Evolutionary conservation across 2,888 invertebrate genomes (phyloP), one percentile per base, ranked within the genome.

Genomic region (Julus scanicus): DNA sequence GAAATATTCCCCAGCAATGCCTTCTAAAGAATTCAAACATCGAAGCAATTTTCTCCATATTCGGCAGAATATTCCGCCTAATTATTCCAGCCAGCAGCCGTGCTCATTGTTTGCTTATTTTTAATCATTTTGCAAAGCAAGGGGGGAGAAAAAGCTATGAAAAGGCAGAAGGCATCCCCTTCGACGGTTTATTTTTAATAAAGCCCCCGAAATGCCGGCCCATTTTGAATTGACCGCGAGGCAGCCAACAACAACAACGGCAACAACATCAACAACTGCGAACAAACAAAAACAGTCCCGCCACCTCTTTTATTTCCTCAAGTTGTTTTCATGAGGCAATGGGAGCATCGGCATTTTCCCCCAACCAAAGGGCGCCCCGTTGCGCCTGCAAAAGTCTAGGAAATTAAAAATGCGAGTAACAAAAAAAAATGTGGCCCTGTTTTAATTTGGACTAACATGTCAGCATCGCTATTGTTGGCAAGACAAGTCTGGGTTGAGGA

Each of bases 221-320:
- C n/a, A 71, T n/a, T 71, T 71, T 71, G 20, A 71, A 71, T 71
- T 71, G 71, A 71, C 71, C 71, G 71, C 71, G 71, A 71, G 71
- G 71, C 71, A 71, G 20, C 20, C 71, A 29, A 71, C 29, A 71
- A 71, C 71, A 71, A 71, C 71, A 71, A 71, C n/a, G n/a, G 53
- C 53, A 53, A 53, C 53, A 53, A 53, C 57, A 57, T 57, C 57
- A 57, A 57, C 57, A 57, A 57, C 57, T 57, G 57, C n/a, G 17
- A n/a, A 29, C 71, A 71, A 29, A 71, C 71, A 71, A 71, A 71
- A 71, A 71, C 71, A 71, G 6, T 9, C 20, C 71, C 71, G 29
- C 63, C 63, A 63, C 63, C 17, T 63, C 63, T 63, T 63, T 71
- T 71, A 71, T 71, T 71, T 71, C 29, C 71, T 29, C 71, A 29